Conservation (phyloP, 2,888 invertebrate genomes). For the Agapostemon virescens region DNA sequence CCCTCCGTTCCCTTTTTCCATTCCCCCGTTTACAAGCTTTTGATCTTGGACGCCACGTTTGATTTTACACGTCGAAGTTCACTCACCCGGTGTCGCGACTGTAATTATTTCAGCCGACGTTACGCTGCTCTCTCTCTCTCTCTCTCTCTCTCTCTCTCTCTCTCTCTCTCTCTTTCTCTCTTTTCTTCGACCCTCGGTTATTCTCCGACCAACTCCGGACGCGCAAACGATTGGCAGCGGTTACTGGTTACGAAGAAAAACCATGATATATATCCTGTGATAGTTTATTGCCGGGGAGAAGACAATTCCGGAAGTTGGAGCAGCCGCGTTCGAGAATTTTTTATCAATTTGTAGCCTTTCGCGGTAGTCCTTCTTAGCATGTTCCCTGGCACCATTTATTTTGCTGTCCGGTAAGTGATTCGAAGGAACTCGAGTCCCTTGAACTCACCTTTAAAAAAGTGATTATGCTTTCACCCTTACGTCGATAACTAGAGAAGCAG, state of each 20-base stretch:
- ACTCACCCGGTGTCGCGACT: not conserved
- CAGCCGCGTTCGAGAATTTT: not conserved
- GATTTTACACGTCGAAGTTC: not conserved
- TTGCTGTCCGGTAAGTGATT: no score
- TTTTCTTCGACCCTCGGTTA: not conserved
- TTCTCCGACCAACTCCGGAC: conserved; percentile 4
- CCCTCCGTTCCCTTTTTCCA: conserved; percentile 18
- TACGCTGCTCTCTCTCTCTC: not conserved
- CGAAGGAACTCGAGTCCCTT: no score
- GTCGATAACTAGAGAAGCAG: no score
- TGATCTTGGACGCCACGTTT: conserved; percentile 7
- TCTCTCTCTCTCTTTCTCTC: not conserved
- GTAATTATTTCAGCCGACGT: conserved; percentile 12
- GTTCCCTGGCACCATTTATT: no score
- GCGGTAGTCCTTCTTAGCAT: no score
- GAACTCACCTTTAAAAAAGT: no score
- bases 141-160: not conserved
- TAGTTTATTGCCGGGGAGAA: not conserved
- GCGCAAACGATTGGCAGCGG: not conserved
- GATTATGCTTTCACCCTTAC: no score
- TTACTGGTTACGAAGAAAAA: not conserved
- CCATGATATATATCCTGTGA: not conserved
- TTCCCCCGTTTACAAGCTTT: conserved; percentile 18
- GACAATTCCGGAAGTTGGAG: not conserved
- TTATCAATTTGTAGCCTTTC: not conserved